phyloP scores from a whole-genome alignment of 2,113 vertebrate species.

The Python bivittatus region DNA sequence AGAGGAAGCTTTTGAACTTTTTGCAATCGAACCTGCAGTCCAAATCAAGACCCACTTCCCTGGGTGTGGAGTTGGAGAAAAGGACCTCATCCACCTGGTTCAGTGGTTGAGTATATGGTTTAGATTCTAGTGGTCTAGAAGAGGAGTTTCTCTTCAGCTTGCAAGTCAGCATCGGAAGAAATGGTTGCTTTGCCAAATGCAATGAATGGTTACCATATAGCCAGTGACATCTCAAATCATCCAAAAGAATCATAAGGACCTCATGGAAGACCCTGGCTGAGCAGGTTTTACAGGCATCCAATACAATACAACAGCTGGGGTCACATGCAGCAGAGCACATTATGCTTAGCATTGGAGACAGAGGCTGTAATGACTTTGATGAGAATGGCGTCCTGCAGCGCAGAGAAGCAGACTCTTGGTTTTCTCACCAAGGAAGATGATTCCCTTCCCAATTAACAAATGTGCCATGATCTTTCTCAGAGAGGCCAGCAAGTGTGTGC shows the following conservation, averaged over 20 bases:
- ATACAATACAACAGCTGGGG: not conserved
- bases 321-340: not conserved
- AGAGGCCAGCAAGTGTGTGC: too few species aligned
- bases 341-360: not conserved
- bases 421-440: conserved; percentile 52
- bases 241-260: not conserved
- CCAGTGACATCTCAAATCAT: not conserved
- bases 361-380: not conserved
- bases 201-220: not conserved
- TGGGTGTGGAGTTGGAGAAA: not conserved
- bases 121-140: not conserved
- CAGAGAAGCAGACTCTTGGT: not conserved
- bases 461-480: too few species aligned
- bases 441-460: conserved; percentile 45
- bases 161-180: not conserved
- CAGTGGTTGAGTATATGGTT: not conserved
- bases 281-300: not conserved
- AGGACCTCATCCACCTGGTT: not conserved
- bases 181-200: not conserved
- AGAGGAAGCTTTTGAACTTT: not conserved
- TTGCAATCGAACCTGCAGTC: not conserved
- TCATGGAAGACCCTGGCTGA: not conserved
- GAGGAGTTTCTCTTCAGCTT: not conserved
- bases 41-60: not conserved
- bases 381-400: not conserved